Base-by-base conservation (phyloP, 1,140 invertebrate species). In the Nebria ingens region DNA sequence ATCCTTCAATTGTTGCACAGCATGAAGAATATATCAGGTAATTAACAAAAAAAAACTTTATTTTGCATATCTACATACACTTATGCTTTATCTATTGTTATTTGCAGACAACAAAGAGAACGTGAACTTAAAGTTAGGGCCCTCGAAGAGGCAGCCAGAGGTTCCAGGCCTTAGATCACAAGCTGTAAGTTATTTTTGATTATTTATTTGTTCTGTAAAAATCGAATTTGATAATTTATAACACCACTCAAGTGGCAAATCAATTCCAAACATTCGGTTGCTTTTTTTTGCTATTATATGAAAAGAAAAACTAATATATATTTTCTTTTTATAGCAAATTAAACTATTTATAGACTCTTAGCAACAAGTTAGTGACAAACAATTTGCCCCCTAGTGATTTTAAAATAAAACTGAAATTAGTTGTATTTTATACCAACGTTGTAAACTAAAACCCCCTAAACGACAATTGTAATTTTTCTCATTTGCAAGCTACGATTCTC, bases 11-110 rank as follows among this genome's bases (percentile, higher is more conserved):
- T 38, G 76, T 85, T 23, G 80, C 80, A 21, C 82, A 87, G 61
- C 86, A 89, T 68, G 87, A 91, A 71, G 87, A 91, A 66, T 89
- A 87, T 68, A 72, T 90, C 63, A 80, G 88, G 84, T 86, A 76
- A 54, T 72, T 70, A 55, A 51, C 25, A 53, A 13, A 55, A 29
- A 6, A 29, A 29, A 29, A n/a, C n/a, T n/a, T n/a, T n/a, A n/a
- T n/a, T 34, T 9, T 34, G n/a, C 25, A 34, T 34, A 45, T 38
- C 17, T 54, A 20, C 11, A 50, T 9, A 38, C 40, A n/a, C n/a
- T n/a, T n/a, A n/a, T n/a, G n/a, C n/a, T n/a, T n/a, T n/a, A n/a
- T n/a, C n/a, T n/a, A n/a, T n/a, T n/a, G n/a, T n/a, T n/a, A n/a
- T n/a, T 77, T 79, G 65, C 72, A 82, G 84, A 67, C 85, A 87